Conservation (phyloP, 2,113 vertebrate species). For the Passer montanus region DNA sequence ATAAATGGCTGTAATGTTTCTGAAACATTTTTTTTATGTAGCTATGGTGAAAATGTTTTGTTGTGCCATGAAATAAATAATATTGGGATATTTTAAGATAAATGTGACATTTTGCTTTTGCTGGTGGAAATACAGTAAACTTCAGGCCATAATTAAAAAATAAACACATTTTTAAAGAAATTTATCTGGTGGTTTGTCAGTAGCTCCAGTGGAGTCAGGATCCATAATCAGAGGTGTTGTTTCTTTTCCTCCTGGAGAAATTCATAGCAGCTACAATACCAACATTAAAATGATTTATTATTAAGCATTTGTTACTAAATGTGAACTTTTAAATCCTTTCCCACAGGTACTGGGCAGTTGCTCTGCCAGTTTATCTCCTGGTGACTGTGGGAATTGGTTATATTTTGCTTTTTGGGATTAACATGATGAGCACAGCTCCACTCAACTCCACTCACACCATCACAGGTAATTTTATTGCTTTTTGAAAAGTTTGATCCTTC, state of each 20-base stretch:
- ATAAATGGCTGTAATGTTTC: not conserved
- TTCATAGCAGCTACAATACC: too few species aligned
- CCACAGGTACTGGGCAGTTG: conserved; percentile 91
- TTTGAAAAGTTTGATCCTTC: not conserved
- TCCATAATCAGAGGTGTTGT: not conserved
- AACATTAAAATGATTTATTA: not conserved
- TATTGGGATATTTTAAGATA: not conserved
- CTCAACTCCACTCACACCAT: conserved; percentile 87
- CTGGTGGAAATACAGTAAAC: not conserved
- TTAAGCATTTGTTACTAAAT: not conserved
- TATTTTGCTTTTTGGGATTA: conserved; percentile 88
- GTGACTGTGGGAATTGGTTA: conserved; percentile 77
- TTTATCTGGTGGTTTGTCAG: not conserved
- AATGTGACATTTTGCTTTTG: not conserved
- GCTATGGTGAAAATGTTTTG: not conserved
- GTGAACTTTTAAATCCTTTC: not conserved
- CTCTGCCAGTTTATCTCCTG: conserved; percentile 87
- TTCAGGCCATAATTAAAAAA: not conserved
- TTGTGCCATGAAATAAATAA: not conserved
- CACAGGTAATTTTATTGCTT: conserved; percentile 78
- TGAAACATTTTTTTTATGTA: not conserved
- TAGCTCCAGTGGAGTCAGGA: not conserved
- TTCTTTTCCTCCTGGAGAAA: not conserved
- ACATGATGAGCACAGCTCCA: conserved; percentile 91
- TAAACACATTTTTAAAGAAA: not conserved